Evolutionary conservation across 2,797 vertebrate species (phyloP).

Genomic region (Cuculus canorus): DNA sequence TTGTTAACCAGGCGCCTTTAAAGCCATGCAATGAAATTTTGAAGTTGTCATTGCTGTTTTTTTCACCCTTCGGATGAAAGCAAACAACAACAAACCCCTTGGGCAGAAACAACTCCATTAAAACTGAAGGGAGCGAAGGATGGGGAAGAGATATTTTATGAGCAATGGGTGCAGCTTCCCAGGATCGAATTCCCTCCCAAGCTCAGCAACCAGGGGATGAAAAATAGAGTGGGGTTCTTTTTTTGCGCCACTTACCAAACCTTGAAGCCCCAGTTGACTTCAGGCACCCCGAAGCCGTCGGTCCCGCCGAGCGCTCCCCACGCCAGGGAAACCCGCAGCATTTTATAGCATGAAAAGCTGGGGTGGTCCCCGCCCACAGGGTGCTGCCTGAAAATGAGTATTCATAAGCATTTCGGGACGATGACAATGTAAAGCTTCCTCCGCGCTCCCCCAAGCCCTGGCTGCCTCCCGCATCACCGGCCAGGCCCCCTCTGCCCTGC

Average conservation of each 20-base stretch:
- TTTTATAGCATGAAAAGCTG: slow-evolving; percentile 75
- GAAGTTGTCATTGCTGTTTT: background rate
- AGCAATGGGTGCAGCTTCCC: background rate
- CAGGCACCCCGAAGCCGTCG: background rate
- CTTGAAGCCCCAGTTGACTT: background rate
- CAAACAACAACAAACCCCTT: background rate
- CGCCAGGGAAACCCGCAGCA: slow-evolving; percentile 37
- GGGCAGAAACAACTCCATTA: background rate
- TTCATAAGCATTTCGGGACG: background rate
- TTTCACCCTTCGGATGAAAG: background rate
- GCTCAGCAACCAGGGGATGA: background rate
- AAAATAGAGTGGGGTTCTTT: too few species aligned
- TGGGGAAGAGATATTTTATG: fast-evolving
- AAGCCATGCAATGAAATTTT: background rate
- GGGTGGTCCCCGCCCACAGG: slow-evolving; percentile 75
- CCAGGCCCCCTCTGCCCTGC: background rate
- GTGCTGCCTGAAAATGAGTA: slow-evolving; percentile 59
- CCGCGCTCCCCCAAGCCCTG: background rate
- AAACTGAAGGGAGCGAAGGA: background rate
- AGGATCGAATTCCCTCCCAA: background rate
- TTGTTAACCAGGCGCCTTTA: background rate
- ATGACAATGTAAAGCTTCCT: background rate
- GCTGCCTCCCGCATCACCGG: background rate
- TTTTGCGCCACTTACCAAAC: slow-evolving; percentile 2
- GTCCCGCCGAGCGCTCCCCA: background rate